A percentile compares a stretch with the other conserved stretches of the same genome.
phyloP scores from a whole-genome alignment of 1,140 invertebrate species.

The Notospermus geniculatus region DNA sequence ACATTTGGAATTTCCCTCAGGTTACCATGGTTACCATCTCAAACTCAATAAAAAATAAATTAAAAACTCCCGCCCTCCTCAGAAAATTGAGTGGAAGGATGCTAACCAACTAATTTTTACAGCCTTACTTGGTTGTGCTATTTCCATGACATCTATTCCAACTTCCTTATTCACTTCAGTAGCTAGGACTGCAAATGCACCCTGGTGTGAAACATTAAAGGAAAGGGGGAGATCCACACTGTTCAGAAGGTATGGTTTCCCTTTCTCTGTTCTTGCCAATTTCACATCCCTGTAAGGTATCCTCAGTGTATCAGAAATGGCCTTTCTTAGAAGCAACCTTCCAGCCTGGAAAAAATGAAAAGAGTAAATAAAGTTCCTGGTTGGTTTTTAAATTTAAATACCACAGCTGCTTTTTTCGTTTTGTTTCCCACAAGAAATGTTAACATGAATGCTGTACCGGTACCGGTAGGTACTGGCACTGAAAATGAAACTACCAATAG shows the following conservation, averaged over 20 bases:
- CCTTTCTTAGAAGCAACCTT: constrained; percentile 80
- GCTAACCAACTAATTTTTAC: no score
- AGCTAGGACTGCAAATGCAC: constrained; percentile 78
- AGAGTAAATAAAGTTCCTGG: background rate
- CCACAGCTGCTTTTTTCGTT: no score
- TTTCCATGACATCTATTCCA: constrained; percentile 61
- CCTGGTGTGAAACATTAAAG: constrained; percentile 94
- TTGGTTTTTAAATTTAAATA: background rate
- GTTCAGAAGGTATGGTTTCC: constrained; percentile 56
- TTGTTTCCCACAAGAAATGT: background rate
- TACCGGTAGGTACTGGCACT: no score
- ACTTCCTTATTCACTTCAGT: constrained; percentile 60
- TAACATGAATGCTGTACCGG: no score
- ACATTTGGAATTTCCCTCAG: no score
- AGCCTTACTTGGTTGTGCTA: constrained; percentile 52
- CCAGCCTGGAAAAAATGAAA: constrained; percentile 69
- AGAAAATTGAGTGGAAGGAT: no score
- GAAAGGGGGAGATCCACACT: constrained; percentile 40
- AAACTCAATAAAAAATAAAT: no score
- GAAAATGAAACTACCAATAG: no score
- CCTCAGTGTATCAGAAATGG: constrained; percentile 63
- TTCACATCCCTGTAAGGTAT: constrained; percentile 67
- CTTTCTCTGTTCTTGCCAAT: constrained; percentile 57
- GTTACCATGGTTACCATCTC: no score
- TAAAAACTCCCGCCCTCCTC: no score